Evolutionary conservation across 2,113 vertebrate species (phyloP).

Genomic region (Ondatra zibethicus): DNA sequence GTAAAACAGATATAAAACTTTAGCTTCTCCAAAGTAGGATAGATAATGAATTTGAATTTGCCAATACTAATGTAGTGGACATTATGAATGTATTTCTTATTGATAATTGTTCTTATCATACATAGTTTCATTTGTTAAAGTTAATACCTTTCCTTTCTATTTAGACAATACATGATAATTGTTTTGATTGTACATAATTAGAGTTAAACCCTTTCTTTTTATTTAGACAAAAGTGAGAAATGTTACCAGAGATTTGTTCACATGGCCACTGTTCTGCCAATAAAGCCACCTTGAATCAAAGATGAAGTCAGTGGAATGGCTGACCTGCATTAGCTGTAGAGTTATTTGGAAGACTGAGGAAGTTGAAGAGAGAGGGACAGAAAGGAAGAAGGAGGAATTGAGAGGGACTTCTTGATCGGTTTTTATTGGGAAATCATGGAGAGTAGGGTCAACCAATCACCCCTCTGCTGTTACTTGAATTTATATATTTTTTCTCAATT

Average conservation of each 20-base stretch:
- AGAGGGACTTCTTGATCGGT: not conserved
- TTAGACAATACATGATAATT: not conserved
- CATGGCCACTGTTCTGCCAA: not conserved
- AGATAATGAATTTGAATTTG: not conserved
- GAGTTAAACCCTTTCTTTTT: not conserved
- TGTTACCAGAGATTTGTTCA: not conserved
- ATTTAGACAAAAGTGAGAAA: not conserved
- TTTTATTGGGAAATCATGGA: not conserved
- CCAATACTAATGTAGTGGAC: not conserved
- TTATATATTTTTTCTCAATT: not conserved
- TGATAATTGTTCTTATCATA: not conserved
- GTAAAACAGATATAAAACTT: not conserved
- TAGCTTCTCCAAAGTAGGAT: not conserved
- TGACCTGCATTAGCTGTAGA: not conserved
- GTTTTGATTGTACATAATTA: not conserved
- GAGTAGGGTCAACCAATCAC: not conserved
- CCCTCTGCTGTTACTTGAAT: not conserved
- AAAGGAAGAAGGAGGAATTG: not conserved
- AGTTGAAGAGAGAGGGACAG: not conserved
- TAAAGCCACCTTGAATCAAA: not conserved
- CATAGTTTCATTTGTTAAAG: not conserved
- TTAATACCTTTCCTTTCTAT: not conserved
- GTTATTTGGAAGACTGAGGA: not conserved
- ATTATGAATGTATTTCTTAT: not conserved
- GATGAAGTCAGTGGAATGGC: not conserved